These are phyloP conservation scores for Drosophila mayri DNA, from an alignment of 1,140 invertebrate species.

Conservation along the genomic window DNA sequence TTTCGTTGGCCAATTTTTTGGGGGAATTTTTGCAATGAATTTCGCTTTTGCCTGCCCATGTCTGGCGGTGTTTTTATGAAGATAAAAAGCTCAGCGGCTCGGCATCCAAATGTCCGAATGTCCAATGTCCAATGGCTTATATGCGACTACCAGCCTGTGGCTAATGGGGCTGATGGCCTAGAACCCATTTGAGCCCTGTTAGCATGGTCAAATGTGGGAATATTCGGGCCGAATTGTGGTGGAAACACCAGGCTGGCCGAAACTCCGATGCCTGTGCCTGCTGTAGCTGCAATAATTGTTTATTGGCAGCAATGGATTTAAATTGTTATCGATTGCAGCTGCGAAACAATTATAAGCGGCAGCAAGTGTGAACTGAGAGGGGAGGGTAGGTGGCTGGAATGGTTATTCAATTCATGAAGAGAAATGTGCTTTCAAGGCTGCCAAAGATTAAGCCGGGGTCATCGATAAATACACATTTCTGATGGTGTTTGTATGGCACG, in stretches of 20 bases:
- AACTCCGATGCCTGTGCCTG: slow-evolving; percentile 25
- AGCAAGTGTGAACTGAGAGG: slow-evolving; percentile 12
- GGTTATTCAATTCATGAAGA: slow-evolving; percentile 9
- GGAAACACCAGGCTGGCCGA: neutral
- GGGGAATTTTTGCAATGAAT: slow-evolving; percentile 70
- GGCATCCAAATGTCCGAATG: slow-evolving; percentile 21
- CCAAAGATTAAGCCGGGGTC: slow-evolving; percentile 4
- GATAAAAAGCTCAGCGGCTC: slow-evolving; percentile 78
- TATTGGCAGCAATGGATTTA: slow-evolving; percentile 79
- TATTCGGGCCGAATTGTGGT: slow-evolving; percentile 9
- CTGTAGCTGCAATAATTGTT: slow-evolving; percentile 74
- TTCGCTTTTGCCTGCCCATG: slow-evolving; percentile 39
- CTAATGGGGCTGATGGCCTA: slow-evolving; percentile 66
- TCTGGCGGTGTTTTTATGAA: slow-evolving; percentile 77
- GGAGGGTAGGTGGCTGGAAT: neutral
- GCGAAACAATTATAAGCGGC: slow-evolving; percentile 65
- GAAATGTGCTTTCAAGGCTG: slow-evolving; percentile 15
- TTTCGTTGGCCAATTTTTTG: slow-evolving; percentile 59
- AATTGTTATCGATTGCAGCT: slow-evolving; percentile 74
- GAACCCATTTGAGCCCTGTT: slow-evolving; percentile 46
- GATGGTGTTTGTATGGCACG: slow-evolving; percentile 13
- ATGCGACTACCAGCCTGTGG: slow-evolving; percentile 49
- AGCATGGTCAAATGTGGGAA: neutral
- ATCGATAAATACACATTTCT: slow-evolving; percentile 26
- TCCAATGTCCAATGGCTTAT: slow-evolving; percentile 38